Conservation (phyloP, 2,888 invertebrate species). For the Linyphia triangularis region DNA sequence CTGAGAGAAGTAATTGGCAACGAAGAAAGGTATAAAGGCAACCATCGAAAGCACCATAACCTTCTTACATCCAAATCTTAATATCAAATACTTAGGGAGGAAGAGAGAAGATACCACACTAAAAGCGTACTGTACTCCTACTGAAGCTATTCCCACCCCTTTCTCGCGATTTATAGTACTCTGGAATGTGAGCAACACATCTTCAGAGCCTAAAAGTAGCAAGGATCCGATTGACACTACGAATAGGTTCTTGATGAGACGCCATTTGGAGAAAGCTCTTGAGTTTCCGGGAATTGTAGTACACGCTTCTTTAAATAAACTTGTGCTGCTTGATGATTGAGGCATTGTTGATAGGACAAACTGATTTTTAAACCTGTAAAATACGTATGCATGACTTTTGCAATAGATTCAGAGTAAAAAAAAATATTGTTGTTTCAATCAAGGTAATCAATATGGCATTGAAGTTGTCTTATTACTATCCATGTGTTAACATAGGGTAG, state of each 20-base stretch:
- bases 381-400: no score
- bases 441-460: no score
- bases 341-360: no score
- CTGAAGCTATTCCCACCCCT: slow-evolving; percentile 92
- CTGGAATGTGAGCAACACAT: slow-evolving; percentile 94
- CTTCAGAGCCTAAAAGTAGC: slow-evolving; percentile 97
- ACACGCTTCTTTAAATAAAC: no score
- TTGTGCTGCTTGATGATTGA: no score
- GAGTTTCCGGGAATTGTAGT: no score
- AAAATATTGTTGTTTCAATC: no score
- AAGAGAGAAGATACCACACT: slow-evolving; percentile 97
- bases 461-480: no score
- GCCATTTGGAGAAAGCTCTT: no score
- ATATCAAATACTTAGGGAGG: slow-evolving; percentile 94
- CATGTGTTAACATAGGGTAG: no score
- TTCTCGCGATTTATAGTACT: slow-evolving; percentile 94
- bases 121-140: slow-evolving; percentile 94
- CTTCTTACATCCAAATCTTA: slow-evolving; percentile 96
- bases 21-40: slow-evolving; percentile 96
- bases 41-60: slow-evolving; percentile 94
- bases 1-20: slow-evolving; percentile 95
- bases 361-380: no score
- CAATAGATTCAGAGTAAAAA: no score
- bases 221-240: slow-evolving; percentile 95
- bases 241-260: slow-evolving; percentile 93